Evolutionary conservation across 2,113 vertebrate species (phyloP).

Genomic region (Cryptomyrus ogoouensis): DNA sequence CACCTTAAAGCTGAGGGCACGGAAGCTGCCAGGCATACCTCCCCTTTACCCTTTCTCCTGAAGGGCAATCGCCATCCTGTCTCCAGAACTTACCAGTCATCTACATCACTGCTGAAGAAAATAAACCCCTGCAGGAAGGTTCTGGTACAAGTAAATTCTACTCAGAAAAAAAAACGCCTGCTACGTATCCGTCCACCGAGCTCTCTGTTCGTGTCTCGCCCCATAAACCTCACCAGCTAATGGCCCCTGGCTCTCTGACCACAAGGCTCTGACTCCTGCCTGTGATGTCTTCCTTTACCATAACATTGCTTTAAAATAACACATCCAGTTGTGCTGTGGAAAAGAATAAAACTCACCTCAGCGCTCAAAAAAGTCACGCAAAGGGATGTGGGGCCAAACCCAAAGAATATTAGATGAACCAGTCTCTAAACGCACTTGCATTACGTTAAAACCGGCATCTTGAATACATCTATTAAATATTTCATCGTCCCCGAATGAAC

Average conservation of each 20-base stretch:
- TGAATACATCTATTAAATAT: slow-evolving; percentile 7
- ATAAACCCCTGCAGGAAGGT: neutral
- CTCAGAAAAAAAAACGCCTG: neutral
- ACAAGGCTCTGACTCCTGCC: neutral
- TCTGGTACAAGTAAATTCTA: neutral
- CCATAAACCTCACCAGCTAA: neutral
- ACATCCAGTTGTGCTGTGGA: neutral
- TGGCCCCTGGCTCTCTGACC: neutral
- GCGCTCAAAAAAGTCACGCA: neutral
- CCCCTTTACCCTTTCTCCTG: neutral
- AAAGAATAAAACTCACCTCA: neutral
- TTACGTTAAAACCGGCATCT: neutral
- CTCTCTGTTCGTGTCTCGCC: neutral
- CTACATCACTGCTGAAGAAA: neutral
- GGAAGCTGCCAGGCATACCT: neutral
- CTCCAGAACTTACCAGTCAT: neutral
- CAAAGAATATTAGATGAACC: neutral
- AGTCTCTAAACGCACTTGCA: neutral
- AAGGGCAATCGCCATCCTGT: neutral
- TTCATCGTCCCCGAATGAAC: slow-evolving; percentile 4
- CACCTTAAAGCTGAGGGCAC: neutral
- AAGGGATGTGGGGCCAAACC: neutral
- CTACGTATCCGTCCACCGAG: neutral
- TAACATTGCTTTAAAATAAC: neutral
- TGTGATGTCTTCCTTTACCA: neutral